A percentile compares a stretch with the other conserved stretches of the same genome.
Conservation (phyloP, 1,140 invertebrate species). For the Babylonia areolata region DNA sequence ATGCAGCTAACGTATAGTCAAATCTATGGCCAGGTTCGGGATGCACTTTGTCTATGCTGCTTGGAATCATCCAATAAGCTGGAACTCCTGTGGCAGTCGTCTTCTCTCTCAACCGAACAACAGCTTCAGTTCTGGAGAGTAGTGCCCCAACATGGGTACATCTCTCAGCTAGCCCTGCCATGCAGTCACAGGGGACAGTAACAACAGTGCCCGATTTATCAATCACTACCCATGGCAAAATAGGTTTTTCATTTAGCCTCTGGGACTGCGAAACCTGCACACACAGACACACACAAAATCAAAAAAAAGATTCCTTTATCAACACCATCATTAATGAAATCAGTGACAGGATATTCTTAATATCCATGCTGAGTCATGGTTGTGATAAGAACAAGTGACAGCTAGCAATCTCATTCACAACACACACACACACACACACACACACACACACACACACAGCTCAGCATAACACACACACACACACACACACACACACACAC, state of each 20-base stretch:
- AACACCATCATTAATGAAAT: too few species aligned
- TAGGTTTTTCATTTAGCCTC: not conserved
- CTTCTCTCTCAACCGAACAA: constrained; percentile 38
- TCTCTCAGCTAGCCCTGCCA: constrained; percentile 58
- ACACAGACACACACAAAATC: too few species aligned
- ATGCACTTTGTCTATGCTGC: not conserved
- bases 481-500: too few species aligned
- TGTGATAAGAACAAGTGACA: too few species aligned
- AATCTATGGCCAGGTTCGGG: not conserved
- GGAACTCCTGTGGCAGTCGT: constrained; percentile 49
- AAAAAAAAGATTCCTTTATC: too few species aligned
- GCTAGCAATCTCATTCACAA: too few species aligned
- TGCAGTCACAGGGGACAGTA: constrained; percentile 38
- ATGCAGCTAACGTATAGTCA: not conserved
- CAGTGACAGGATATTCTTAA: too few species aligned
- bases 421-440: too few species aligned
- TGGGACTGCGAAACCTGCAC: not conserved
- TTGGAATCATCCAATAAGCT: constrained; percentile 55
- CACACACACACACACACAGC: too few species aligned
- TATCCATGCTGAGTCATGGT: too few species aligned
- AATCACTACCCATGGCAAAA: constrained; percentile 45
- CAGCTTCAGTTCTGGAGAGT: constrained; percentile 46
- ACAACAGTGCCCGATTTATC: constrained; percentile 44
- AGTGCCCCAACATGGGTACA: constrained; percentile 56
- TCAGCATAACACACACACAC: too few species aligned